Conservation (phyloP, 1,140 invertebrate species). For the Ephestia elutella region DNA sequence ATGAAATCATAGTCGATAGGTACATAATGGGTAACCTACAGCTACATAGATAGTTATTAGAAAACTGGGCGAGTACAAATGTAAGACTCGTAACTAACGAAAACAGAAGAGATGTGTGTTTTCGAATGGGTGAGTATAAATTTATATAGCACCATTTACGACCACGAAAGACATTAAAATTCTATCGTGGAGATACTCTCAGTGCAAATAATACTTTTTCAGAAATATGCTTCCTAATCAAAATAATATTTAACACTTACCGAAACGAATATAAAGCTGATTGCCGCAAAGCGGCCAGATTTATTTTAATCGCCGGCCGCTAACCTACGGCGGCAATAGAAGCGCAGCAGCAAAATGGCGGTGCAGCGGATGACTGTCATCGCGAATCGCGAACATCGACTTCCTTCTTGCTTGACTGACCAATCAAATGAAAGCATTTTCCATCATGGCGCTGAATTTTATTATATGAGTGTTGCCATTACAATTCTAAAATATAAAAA, state of each 20-base stretch:
- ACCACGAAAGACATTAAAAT: slow-evolving; percentile 52
- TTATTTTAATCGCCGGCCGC: slow-evolving; percentile 16
- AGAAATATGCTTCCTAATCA: slow-evolving; percentile 7
- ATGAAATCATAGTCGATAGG: too few relatives aligned
- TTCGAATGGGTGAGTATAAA: slow-evolving; percentile 67
- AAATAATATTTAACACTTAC: slow-evolving; percentile 32
- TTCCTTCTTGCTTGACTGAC: slow-evolving; percentile 27
- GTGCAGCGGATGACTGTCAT: slow-evolving; percentile 13
- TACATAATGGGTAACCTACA: too few relatives aligned
- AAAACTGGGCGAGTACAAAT: slow-evolving; percentile 9
- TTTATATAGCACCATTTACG: slow-evolving; percentile 60
- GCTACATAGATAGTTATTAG: too few relatives aligned
- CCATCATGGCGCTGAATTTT: slow-evolving; percentile 43
- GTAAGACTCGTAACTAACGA: slow-evolving; percentile 68
- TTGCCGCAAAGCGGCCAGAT: slow-evolving; percentile 59
- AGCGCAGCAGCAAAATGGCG: slow-evolving; percentile 52
- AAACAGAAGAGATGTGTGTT: slow-evolving; percentile 60
- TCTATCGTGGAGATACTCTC: slow-evolving; percentile 61
- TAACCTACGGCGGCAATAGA: background rate
- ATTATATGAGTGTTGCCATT: slow-evolving; percentile 50
- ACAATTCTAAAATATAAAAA: background rate
- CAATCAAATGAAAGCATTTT: slow-evolving; percentile 63
- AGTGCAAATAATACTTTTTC: slow-evolving; percentile 43
- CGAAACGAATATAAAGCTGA: slow-evolving; percentile 33
- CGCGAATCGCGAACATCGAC: slow-evolving; percentile 19